These are phyloP conservation scores for Lonchura striata DNA, from an alignment of 2,113 vertebrate species.

Conservation along the genomic window DNA sequence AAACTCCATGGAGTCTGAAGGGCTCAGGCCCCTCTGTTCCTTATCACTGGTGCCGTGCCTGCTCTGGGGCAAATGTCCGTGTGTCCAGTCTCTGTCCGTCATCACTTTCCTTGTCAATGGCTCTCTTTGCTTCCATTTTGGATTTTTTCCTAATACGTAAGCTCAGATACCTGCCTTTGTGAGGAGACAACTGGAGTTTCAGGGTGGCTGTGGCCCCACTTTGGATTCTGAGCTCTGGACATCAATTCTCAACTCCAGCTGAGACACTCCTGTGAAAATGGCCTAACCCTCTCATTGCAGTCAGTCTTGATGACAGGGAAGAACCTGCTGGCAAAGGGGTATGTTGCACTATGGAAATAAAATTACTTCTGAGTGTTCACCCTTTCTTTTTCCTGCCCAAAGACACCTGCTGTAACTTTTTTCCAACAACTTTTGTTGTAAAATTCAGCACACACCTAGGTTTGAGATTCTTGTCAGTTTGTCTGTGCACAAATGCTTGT, in stretches of 20 bases:
- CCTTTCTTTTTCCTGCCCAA: not conserved
- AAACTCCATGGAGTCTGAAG: slow-evolving; percentile 79
- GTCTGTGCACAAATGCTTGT: not conserved
- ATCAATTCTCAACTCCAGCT: not conserved
- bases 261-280: rapidly evolving
- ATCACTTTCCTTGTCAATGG: not conserved
- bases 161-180: not conserved
- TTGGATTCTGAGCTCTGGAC: not conserved
- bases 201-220: not conserved
- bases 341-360: not conserved
- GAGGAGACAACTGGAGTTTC: not conserved
- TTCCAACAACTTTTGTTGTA: not conserved
- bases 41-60: not conserved
- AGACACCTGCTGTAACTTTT: not conserved
- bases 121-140: not conserved
- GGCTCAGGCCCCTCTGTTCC: slow-evolving; percentile 64
- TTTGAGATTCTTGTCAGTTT: not conserved
- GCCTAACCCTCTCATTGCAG: not conserved
- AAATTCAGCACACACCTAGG: not conserved
- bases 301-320: not conserved
- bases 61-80: not conserved
- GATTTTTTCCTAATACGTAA: not conserved
- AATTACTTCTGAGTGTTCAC: not conserved
- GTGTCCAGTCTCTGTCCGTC: not conserved
- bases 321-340: not conserved